These are phyloP conservation scores for Ctenochaetus hawaiiensis DNA, from an alignment of 2,797 vertebrate genomes.

Conservation along the genomic window DNA sequence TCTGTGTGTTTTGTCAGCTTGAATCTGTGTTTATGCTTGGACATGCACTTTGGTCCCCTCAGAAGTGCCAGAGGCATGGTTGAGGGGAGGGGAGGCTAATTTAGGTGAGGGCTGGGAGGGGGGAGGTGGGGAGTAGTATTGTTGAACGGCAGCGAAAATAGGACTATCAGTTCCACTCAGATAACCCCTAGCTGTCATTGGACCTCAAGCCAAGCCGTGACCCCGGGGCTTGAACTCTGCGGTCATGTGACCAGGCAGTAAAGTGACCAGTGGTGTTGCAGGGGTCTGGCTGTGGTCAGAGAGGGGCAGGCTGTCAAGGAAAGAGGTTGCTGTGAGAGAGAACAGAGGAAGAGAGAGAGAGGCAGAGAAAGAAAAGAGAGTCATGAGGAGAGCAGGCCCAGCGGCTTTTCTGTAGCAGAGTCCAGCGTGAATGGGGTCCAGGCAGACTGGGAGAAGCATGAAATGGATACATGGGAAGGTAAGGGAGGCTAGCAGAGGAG, in stretches of 20 bases:
- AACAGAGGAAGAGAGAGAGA: conserved; percentile 45
- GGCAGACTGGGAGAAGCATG: conserved; percentile 88
- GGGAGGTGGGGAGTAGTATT: conserved; percentile 73
- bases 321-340: conserved; percentile 66
- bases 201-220: conserved; percentile 90
- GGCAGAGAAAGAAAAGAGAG: conserved; percentile 67
- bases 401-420: conserved; percentile 73
- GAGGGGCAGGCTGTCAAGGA: conserved; percentile 81
- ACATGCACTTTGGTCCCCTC: conserved; percentile 76
- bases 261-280: conserved; percentile 91
- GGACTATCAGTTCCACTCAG: conserved; percentile 94
- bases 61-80: conserved; percentile 66
- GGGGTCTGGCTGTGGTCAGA: conserved; percentile 82
- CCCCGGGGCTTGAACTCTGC: conserved; percentile 94
- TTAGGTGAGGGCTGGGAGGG: conserved; percentile 47
- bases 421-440: conserved; percentile 88
- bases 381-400: conserved; percentile 83
- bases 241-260: conserved; percentile 93
- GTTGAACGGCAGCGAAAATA: conserved; percentile 87
- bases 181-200: conserved; percentile 93
- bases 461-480: conserved; percentile 98
- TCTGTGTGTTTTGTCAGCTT: conserved; percentile 75
- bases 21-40: conserved; percentile 79
- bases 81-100: conserved; percentile 68
- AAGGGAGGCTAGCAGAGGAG: conserved; percentile 60